Evolutionary conservation across 2,888 invertebrate species (phyloP).

Genomic region (Epiblema foenella): DNA sequence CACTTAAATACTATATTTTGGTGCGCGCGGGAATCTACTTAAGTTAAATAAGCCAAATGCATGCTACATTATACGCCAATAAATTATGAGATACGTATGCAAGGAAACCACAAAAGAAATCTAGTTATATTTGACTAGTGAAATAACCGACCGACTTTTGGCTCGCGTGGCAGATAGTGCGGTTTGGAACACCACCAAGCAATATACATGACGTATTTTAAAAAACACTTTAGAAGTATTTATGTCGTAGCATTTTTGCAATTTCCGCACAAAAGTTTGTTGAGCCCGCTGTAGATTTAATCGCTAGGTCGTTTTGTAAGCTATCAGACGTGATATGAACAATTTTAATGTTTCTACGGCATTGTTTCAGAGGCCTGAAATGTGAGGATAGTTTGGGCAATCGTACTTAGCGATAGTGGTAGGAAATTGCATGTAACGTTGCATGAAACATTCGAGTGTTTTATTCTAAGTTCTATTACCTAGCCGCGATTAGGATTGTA

Average conservation of each 20-base stretch:
- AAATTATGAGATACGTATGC: neutral
- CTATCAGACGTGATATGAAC: neutral
- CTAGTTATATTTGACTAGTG: constrained; percentile 53
- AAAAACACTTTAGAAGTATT: constrained; percentile 52
- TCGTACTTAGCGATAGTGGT: too few relatives aligned
- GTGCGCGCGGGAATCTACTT: too few relatives aligned
- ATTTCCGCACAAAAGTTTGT: constrained; percentile 15
- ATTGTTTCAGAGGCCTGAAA: neutral
- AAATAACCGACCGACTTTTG: constrained; percentile 53
- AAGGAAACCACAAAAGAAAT: constrained; percentile 47
- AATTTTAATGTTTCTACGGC: neutral
- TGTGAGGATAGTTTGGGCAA: neutral
- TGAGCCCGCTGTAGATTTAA: constrained; percentile 23
- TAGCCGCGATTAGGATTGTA: too few relatives aligned
- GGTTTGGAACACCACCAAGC: constrained; percentile 68
- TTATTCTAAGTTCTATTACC: too few relatives aligned
- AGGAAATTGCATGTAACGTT: too few relatives aligned
- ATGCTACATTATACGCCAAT: too few relatives aligned
- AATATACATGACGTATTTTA: constrained; percentile 59
- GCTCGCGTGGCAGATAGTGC: constrained; percentile 55
- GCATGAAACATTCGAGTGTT: too few relatives aligned
- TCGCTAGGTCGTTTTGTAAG: constrained; percentile 11
- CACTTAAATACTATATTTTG: too few relatives aligned
- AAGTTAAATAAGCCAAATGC: too few relatives aligned
- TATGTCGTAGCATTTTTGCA: constrained; percentile 30